Evolutionary conservation across 2,888 invertebrate species (phyloP).

Genomic region (Drosophila aldrichi): DNA sequence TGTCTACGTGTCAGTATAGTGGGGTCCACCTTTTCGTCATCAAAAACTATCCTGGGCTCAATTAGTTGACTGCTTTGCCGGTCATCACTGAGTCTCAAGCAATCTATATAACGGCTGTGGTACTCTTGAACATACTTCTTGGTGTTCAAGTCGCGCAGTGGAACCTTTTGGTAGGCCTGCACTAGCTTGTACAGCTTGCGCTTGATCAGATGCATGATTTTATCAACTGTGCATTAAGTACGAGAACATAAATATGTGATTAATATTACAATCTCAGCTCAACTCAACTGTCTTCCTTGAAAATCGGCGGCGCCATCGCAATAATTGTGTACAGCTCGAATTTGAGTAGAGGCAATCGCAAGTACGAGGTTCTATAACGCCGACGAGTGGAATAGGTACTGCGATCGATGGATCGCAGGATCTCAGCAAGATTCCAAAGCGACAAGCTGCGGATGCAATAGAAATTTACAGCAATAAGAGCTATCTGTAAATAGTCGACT

Average conservation of each 20-base stretch:
- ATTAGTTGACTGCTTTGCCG: background rate
- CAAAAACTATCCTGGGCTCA: background rate
- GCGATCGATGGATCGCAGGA: constrained; percentile 77
- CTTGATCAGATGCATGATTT: constrained; percentile 68
- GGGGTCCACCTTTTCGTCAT: background rate
- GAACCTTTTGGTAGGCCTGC: constrained; percentile 45
- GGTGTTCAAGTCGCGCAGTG: background rate
- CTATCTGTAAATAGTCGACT: background rate
- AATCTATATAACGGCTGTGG: constrained; percentile 61
- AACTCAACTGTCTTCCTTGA: constrained; percentile 79
- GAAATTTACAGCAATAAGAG: background rate
- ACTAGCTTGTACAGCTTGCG: constrained; percentile 72
- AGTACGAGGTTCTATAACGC: constrained; percentile 73
- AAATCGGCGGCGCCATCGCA: constrained; percentile 72
- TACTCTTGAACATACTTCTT: constrained; percentile 48
- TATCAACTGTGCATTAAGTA: constrained; percentile 61
- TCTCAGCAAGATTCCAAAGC: constrained; percentile 81
- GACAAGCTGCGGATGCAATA: constrained; percentile 53
- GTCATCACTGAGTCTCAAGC: background rate
- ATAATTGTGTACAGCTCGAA: constrained; percentile 76
- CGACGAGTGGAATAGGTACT: constrained; percentile 44
- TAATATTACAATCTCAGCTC: rapidly evolving
- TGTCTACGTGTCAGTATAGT: background rate
- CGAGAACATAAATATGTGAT: background rate
- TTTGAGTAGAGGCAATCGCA: constrained; percentile 82